These are phyloP conservation scores for Corythoichthys intestinalis DNA, from an alignment of 2,113 vertebrate genomes.

Conservation along the genomic window DNA sequence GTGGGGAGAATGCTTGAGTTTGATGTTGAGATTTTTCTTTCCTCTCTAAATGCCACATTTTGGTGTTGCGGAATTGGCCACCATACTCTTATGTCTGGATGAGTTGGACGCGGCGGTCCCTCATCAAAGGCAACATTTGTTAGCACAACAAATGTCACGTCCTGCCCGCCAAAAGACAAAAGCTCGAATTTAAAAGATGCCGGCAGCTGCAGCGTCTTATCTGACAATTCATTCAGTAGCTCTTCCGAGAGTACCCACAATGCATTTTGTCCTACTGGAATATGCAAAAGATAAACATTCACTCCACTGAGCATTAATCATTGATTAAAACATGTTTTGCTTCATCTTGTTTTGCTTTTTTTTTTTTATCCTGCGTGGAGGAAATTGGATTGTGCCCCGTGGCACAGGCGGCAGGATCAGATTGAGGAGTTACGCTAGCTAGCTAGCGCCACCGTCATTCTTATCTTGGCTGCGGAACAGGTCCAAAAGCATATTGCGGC, in stretches of 20 bases:
- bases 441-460: slow-evolving; percentile 27
- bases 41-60: too few species aligned
- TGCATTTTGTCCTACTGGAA: slow-evolving; percentile 22
- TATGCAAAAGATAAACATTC: slow-evolving; percentile 47
- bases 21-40: too few species aligned
- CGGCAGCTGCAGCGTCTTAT: slow-evolving; percentile 21
- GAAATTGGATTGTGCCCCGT: slow-evolving; percentile 67
- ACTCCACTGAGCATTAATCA: slow-evolving; percentile 45
- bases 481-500: slow-evolving; percentile 59
- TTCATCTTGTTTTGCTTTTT: slow-evolving; percentile 38
- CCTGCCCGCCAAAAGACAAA: slow-evolving; percentile 52
- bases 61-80: slow-evolving; percentile 19
- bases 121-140: slow-evolving; percentile 64
- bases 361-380: slow-evolving; percentile 25
- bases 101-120: slow-evolving; percentile 46
- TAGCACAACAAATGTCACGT: slow-evolving; percentile 65
- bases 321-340: slow-evolving; percentile 50
- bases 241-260: slow-evolving; percentile 24
- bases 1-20: too few species aligned
- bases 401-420: slow-evolving; percentile 56
- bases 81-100: slow-evolving; percentile 39
- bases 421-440: slow-evolving; percentile 52
- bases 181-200: slow-evolving; percentile 50
- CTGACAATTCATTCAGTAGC: slow-evolving; percentile 44
- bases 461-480: slow-evolving; percentile 55